Base-by-base conservation (phyloP, 2,797 vertebrate genomes). In the Picus viridis region DNA sequence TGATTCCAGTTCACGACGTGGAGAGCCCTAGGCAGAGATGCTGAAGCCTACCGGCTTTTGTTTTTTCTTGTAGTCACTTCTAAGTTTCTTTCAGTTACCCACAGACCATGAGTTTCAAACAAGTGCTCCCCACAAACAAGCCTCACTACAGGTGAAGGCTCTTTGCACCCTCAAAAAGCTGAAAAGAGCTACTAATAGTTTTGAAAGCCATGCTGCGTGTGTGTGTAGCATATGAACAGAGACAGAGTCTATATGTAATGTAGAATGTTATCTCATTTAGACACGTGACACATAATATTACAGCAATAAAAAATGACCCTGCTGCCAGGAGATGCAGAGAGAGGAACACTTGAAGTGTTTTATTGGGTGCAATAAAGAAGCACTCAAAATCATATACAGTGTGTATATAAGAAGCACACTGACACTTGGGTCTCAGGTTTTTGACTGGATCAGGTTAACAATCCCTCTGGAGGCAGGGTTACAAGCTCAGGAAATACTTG, bases 401-500 rank as follows among this genome's bases (percentile, higher is more conserved):
- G 6, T 14, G 15, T 49, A 23, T 47, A 10, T 29, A 65, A 77
- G 71, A 80, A 65, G 56, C 41, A 63, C 77, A 47, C 1, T 87
- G 88, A 85, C 90, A 86, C 54, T 71, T 29, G 62, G 71, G 86
- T 53, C 30, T 89, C 58, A 71, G 30, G 49, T 16, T 71, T 84
- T 83, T 0, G 0, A 83, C 88, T 85, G 72, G 72, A 83, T 92
- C 75, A 83, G 58, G 88, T 83, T 70, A 70, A 67, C n/a, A n/a
- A n/a, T 70, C 67, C 59, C 70, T 91, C 65, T 80, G 86, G 86
- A 91, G 78, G 32, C 54, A 80, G 62, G 77, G 63, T 74, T 92
- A 81, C 0, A 12, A 93, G 67, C 47, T 89, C 90, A 93, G 93
- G 92, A 95, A 96, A 89, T 78, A 81, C 81, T 69, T 88, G 47